Base-by-base conservation (phyloP, 2,888 invertebrate genomes). In the Axea sp. region DNA sequence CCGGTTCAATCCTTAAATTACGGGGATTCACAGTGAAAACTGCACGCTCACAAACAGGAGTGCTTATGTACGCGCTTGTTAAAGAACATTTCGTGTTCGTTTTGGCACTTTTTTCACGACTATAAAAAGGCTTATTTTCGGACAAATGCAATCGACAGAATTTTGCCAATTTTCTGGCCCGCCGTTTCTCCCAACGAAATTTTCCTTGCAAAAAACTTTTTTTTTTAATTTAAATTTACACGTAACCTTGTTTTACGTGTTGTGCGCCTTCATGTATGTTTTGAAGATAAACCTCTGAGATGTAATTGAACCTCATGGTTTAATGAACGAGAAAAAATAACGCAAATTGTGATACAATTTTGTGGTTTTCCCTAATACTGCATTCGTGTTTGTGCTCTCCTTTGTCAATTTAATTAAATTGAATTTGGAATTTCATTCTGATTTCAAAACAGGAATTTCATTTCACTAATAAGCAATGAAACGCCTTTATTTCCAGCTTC, bases 1-100 rank as follows among this genome's bases (percentile, higher is more conserved):
- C 45, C 37, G 45, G 45, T 43, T 45, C 55, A 37, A 47, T 55
- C 47, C 45, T 47, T 57, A 67, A 67, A 67, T 67, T 67, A 67
- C 39, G 31, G 57, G 33, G 47, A 47, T 67, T 67, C 37, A 26
- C 37, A 9, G 12, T 12, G 31, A 33, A 33, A n/a, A n/a, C n/a
- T 51, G 51, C 39, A 49, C 35, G 31, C 53, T 30, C 31, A 15
- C 35, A 30, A 26, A 51, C 49, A 49, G 41, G 2, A 19, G 19
- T 19, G 4, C 4, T 19, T 19, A n/a, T n/a, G n/a, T n/a, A n/a
- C n/a, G n/a, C n/a, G n/a, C n/a, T n/a, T n/a, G n/a, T n/a, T n/a
- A n/a, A n/a, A n/a, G 28, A 49, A 51, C 51, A 24, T 51, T 22
- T 49, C 31, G 62, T 45, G 17, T 43, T 62, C n/a, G n/a, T n/a